These are phyloP conservation scores for Dinocampus coccinellae DNA, from an alignment of 2,888 invertebrate species.

Conservation along the genomic window DNA sequence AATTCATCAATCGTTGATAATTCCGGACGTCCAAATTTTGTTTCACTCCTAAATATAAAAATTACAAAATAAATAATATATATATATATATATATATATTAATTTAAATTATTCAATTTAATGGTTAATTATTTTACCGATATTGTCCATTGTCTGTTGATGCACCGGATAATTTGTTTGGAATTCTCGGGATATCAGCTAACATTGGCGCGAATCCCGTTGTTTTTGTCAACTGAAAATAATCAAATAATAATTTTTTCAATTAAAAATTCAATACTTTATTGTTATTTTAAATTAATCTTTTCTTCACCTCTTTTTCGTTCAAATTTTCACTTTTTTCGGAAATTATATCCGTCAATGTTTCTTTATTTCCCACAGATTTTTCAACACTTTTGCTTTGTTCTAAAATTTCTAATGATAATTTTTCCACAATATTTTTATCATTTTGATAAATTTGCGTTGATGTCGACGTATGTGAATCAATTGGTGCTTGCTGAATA, in stretches of 20 bases:
- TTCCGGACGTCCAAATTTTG: constrained; percentile 37
- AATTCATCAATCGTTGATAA: constrained; percentile 73
- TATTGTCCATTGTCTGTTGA: background rate
- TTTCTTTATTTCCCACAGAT: constrained; percentile 7
- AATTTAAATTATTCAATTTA: no score
- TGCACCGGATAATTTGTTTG: background rate
- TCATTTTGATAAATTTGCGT: constrained; percentile 45
- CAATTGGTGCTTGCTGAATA: background rate
- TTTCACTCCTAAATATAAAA: background rate
- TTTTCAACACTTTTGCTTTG: constrained; percentile 58
- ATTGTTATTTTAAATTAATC: no score
- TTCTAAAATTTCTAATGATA: constrained; percentile 63
- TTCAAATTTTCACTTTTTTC: constrained; percentile 1
- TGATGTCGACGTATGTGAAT: background rate
- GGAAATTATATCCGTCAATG: constrained; percentile 1
- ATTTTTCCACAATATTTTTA: constrained; percentile 55
- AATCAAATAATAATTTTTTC: background rate
- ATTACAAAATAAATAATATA: no score
- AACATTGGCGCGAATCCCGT: background rate
- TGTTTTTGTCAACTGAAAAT: background rate
- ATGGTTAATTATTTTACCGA: background rate
- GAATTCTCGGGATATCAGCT: background rate
- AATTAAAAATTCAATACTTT: background rate
- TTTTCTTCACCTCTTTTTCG: background rate
- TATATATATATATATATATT: no score